Evolutionary conservation across 2,888 invertebrate species (phyloP).

Genomic region (Trichogramma dendrolimi): DNA sequence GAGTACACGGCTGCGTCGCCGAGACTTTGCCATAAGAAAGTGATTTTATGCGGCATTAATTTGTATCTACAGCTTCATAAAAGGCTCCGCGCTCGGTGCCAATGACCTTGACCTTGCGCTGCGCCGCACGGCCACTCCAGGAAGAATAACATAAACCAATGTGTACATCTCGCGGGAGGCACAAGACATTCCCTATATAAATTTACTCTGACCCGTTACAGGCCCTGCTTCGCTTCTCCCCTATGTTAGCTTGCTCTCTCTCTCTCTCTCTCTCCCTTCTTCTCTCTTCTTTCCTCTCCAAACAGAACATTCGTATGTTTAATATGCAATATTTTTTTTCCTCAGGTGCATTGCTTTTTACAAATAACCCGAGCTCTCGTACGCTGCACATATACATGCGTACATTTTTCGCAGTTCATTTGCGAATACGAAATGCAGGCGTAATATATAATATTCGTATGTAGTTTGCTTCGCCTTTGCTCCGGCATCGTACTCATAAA

Average conservation of each 20-base stretch:
- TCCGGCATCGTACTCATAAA: too few relatives aligned
- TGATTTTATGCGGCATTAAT: constrained; percentile 15
- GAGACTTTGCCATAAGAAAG: constrained; percentile 1
- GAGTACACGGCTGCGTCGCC: too few relatives aligned
- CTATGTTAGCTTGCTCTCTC: constrained; percentile 10
- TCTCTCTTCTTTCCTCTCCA: too few relatives aligned
- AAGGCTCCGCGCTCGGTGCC: neutral
- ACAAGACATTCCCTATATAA: constrained; percentile 13
- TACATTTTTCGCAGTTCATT: constrained; percentile 20
- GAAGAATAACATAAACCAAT: constrained; percentile 3
- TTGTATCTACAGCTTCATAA: constrained; percentile 4
- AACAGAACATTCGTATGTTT: too few relatives aligned
- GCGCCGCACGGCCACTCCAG: too few relatives aligned
- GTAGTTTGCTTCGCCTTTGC: too few relatives aligned
- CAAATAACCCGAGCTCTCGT: neutral
- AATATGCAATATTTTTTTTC: constrained; percentile 11
- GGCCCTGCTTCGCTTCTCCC: neutral
- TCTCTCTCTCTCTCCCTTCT: constrained; percentile 13
- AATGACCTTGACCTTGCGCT: neutral
- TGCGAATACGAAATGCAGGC: constrained; percentile 9
- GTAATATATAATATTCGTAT: neutral
- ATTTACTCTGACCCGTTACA: constrained; percentile 12
- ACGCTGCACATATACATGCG: neutral
- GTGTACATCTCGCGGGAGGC: neutral
- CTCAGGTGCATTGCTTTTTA: constrained; percentile 13